phyloP scores from a whole-genome alignment of 2,888 invertebrate species.

The Tribolium freemani region DNA sequence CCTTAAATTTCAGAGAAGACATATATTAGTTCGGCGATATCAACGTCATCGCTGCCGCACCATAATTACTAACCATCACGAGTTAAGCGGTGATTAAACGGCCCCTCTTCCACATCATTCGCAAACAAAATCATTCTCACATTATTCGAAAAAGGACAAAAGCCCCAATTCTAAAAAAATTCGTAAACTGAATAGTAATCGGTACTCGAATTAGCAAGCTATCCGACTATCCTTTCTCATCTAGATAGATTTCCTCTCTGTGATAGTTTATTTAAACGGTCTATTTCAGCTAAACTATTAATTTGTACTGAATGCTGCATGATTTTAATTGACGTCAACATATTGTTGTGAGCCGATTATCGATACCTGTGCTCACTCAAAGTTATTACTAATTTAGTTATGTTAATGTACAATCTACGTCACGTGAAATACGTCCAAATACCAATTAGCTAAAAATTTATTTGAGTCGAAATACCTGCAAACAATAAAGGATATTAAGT shows the following conservation, averaged over 20 bases:
- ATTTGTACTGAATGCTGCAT: neutral
- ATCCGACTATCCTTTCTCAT: neutral
- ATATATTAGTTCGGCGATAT: conserved; percentile 57
- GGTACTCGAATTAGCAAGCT: too few relatives aligned
- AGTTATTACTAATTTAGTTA: neutral
- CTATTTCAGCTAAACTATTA: neutral
- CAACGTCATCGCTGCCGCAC: conserved; percentile 17
- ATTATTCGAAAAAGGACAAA: too few relatives aligned
- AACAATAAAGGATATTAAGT: conserved; percentile 3
- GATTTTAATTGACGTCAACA: neutral
- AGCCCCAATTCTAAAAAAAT: too few relatives aligned
- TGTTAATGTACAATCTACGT: neutral
- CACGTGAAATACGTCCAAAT: too few relatives aligned
- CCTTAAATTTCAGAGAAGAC: conserved; percentile 57
- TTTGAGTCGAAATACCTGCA: neutral
- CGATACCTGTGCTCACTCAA: neutral
- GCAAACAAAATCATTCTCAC: too few relatives aligned
- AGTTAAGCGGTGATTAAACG: neutral
- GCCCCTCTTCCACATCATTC: too few relatives aligned
- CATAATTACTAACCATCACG: conserved; percentile 22
- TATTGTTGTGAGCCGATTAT: neutral
- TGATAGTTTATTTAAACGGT: neutral
- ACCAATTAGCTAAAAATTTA: too few relatives aligned
- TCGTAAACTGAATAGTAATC: too few relatives aligned
- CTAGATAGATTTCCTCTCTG: neutral